phyloP scores from a whole-genome alignment of 2,888 invertebrate species.

The Protophormia terraenovae region DNA sequence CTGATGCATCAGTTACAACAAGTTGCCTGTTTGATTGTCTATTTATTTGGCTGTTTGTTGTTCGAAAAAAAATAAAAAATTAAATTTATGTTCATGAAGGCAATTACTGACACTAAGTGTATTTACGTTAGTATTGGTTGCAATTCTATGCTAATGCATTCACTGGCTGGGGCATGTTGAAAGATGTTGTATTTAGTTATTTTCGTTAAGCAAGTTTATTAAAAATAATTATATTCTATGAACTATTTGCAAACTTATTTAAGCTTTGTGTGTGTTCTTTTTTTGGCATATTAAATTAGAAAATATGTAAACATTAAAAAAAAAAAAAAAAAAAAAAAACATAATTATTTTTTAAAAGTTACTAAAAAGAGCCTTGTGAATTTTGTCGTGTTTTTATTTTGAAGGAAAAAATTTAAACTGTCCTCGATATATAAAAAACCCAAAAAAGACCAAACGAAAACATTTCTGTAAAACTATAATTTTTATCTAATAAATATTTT shows the following conservation, averaged over 20 bases:
- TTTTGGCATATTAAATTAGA: no score
- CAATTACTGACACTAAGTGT: not conserved
- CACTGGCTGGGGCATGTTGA: not conserved
- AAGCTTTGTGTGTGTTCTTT: not conserved
- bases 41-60: not conserved
- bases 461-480: no score
- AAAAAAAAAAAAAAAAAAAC: no score
- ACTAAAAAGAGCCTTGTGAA: no score
- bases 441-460: no score
- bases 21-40: not conserved
- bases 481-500: slow-evolving; percentile 33
- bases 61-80: not conserved
- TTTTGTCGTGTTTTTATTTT: no score
- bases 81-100: not conserved
- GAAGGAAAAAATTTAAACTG: no score
- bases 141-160: not conserved
- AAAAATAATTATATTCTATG: not conserved
- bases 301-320: no score
- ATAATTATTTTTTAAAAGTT: no score
- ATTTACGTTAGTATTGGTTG: not conserved
- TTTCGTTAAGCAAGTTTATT: slow-evolving; percentile 10
- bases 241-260: not conserved
- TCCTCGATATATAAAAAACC: no score
- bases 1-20: not conserved
- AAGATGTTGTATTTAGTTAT: not conserved